Base-by-base conservation (phyloP, 2,113 vertebrate genomes). In the Hypomesus transpacificus region DNA sequence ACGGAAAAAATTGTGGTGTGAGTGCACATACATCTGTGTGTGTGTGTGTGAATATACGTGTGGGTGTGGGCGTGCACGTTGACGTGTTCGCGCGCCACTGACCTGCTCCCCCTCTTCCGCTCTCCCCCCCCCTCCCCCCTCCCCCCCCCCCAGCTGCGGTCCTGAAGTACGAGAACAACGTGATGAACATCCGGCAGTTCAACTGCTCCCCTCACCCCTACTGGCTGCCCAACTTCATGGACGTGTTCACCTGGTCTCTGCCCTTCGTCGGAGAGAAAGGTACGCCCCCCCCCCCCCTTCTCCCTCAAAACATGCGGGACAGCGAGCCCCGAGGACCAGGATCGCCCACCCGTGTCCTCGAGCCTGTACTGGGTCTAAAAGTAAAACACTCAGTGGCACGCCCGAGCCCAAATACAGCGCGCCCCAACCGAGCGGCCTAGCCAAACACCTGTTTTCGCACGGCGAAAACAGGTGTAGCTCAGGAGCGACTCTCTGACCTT, bases 181-280 rank as follows among this genome's bases (percentile, higher is more conserved):
- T 94, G 71, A 94, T 94, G 93, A 94, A 94, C 86, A 94, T 94
- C 84, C 87, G 92, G 14, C 92, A 94, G 85, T 94, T 94, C 80
- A 94, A 94, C 89, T 94, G 92, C 85, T 94, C 92, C 34, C 92
- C 92, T 1, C 92, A 94, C 71, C 92, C 92, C 26, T 94, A 94
- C 89, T 94, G 92, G 92, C 90, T 94, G 77, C 92, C 92, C 51
- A 94, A 94, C 88, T 94, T 94, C 86, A 94, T 94, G 92, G 92
- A 94, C n/a, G 92, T 93, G 66, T 94, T 94, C 80, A 94, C 93
- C 78, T 94, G 93, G 93, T 94, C 93, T n/a, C 89, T 94, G 77
- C 93, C 93, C 0, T 94, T 94, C 62, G 93, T 94, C 7, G 93
- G 93, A 66, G 93, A 94, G 73, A 94, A 94, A 87, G 92, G 93